A percentile compares a stretch with the other conserved stretches of the same genome.
These are phyloP conservation scores for Stenodera caucasica DNA, from an alignment of 2,888 invertebrate genomes.

Conservation along the genomic window DNA sequence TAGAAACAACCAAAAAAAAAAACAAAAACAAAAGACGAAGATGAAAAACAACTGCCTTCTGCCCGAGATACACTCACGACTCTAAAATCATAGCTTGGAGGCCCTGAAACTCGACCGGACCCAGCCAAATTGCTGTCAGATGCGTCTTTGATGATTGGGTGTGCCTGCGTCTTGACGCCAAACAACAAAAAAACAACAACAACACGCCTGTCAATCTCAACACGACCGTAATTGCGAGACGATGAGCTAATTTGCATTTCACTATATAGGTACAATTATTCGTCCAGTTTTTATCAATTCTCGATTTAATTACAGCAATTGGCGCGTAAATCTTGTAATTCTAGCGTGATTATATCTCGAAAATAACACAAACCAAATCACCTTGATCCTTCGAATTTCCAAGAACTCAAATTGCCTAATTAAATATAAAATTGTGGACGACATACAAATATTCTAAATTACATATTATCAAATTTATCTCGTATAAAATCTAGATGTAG, in stretches of 20 bases:
- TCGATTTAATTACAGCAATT: neutral
- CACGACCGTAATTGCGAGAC: slow-evolving; percentile 47
- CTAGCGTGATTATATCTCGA: no score
- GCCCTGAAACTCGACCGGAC: slow-evolving; percentile 28
- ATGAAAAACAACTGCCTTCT: no score
- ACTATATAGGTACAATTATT: no score
- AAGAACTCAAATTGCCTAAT: neutral
- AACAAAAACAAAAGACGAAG: no score
- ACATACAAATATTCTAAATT: neutral
- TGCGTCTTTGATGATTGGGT: slow-evolving; percentile 55
- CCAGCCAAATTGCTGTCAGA: slow-evolving; percentile 47
- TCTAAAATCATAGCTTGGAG: slow-evolving; percentile 52
- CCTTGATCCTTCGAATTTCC: neutral
- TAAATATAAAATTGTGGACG: neutral
- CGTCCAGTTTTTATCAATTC: slow-evolving; percentile 16
- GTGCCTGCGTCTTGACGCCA: slow-evolving; percentile 39
- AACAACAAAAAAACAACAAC: no score
- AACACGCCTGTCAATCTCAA: slow-evolving; percentile 47
- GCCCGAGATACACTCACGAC: slow-evolving; percentile 44
- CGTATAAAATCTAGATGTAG: neutral
- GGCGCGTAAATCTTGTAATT: neutral
- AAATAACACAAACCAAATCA: no score
- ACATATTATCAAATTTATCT: neutral
- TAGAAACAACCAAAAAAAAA: no score
- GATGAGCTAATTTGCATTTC: slow-evolving; percentile 48